Evolutionary conservation across 2,113 vertebrate genomes (phyloP).

Genomic region (Archocentrus centrarchus): DNA sequence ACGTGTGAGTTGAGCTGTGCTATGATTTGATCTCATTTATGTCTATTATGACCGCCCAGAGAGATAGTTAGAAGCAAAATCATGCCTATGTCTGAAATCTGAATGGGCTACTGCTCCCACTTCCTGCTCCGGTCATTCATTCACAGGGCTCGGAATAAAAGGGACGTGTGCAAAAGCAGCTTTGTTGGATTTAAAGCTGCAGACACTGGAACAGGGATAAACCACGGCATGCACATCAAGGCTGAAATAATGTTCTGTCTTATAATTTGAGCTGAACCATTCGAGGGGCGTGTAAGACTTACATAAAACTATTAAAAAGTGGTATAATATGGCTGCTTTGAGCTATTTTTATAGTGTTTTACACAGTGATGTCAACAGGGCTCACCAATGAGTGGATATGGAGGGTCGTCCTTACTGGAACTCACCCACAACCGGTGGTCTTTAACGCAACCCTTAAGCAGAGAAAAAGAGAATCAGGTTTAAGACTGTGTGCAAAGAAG

Average conservation of each 20-base stretch:
- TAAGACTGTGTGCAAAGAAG: background rate
- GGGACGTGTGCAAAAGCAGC: background rate
- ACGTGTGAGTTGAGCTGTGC: accelerated
- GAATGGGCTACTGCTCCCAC: background rate
- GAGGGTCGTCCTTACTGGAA: constrained; percentile 93
- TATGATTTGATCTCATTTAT: background rate
- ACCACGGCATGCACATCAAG: background rate
- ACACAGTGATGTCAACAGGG: background rate
- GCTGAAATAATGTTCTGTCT: background rate
- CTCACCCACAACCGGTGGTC: constrained; percentile 95
- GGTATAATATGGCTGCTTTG: background rate
- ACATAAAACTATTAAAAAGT: background rate
- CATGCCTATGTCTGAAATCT: background rate
- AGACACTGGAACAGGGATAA: background rate
- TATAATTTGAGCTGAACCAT: background rate
- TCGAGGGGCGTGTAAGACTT: background rate
- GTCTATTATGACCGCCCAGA: background rate
- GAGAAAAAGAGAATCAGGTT: background rate
- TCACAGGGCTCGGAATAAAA: background rate
- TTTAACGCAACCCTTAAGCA: constrained; percentile 86
- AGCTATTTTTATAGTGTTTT: background rate
- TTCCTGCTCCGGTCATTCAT: background rate
- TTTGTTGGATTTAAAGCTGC: background rate
- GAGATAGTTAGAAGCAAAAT: background rate
- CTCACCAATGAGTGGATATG: constrained; percentile 97